A percentile compares a stretch with the other conserved stretches of the same genome.
Conservation (phyloP, 2,113 vertebrate species). For the Cavia aperea region DNA sequence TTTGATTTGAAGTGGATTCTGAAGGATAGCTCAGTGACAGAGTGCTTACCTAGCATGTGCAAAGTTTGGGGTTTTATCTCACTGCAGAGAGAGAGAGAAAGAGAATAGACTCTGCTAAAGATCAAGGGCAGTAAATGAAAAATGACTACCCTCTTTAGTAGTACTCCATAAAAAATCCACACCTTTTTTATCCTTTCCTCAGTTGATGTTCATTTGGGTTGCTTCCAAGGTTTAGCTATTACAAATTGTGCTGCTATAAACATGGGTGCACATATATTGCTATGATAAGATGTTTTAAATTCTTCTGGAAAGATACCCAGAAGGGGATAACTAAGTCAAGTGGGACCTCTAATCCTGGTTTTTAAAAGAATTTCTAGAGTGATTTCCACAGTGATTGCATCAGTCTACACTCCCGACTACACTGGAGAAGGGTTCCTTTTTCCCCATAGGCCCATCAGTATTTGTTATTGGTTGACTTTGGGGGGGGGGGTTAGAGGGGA, state of each 20-base stretch:
- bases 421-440: neutral
- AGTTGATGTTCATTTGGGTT: no score
- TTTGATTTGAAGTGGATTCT: slow-evolving; percentile 19
- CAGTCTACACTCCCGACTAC: neutral
- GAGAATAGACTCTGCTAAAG: neutral
- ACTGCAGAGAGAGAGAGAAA: neutral
- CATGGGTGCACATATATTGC: neutral
- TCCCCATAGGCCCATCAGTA: neutral
- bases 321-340: neutral
- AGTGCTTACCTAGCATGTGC: neutral
- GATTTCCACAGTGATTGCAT: neutral
- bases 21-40: neutral
- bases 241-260: neutral
- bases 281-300: neutral
- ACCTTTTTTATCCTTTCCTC: no score
- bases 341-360: neutral
- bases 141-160: neutral
- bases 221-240: neutral
- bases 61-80: neutral
- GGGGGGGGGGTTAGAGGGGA: no score
- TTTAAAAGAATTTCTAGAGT: neutral
- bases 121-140: neutral
- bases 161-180: neutral
- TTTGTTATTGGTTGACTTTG: no score
- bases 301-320: neutral